Percentiles rank a stretch among this genome's conserved stretches.
Evolutionary conservation across 2,113 vertebrate genomes (phyloP).

Genomic region (Ailurus styani): DNA sequence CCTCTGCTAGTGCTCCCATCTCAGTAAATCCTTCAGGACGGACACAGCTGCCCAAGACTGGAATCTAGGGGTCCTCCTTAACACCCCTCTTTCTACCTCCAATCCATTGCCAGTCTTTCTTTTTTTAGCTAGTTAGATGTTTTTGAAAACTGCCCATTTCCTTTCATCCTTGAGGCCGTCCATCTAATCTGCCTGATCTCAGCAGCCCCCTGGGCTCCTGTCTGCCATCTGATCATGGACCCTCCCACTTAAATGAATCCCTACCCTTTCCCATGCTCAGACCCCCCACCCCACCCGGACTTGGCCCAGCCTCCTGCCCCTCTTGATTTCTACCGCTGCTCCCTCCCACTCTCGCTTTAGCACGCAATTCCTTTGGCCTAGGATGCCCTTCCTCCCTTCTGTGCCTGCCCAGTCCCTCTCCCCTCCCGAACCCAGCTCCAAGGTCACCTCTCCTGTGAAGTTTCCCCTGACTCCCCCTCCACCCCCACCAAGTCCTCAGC

Average conservation of each 20-base stretch:
- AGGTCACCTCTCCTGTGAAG: not conserved
- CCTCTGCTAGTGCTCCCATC: not conserved
- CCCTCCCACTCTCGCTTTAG: not conserved
- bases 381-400: not conserved
- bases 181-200: not conserved
- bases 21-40: not conserved
- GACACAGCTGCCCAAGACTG: fast-evolving
- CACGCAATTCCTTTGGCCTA: not conserved
- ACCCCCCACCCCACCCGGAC: not conserved
- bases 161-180: not conserved
- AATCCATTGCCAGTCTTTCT: not conserved
- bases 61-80: not conserved
- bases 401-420: not conserved
- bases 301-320: not conserved
- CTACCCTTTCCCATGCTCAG: not conserved
- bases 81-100: not conserved
- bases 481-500: not conserved
- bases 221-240: not conserved
- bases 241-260: not conserved
- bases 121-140: not conserved
- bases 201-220: not conserved
- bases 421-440: not conserved
- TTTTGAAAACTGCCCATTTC: not conserved
- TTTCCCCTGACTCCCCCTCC: not conserved
- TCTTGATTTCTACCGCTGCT: not conserved